Base-by-base conservation (phyloP, 2,113 vertebrate species). In the Tauraco erythrolophus region DNA sequence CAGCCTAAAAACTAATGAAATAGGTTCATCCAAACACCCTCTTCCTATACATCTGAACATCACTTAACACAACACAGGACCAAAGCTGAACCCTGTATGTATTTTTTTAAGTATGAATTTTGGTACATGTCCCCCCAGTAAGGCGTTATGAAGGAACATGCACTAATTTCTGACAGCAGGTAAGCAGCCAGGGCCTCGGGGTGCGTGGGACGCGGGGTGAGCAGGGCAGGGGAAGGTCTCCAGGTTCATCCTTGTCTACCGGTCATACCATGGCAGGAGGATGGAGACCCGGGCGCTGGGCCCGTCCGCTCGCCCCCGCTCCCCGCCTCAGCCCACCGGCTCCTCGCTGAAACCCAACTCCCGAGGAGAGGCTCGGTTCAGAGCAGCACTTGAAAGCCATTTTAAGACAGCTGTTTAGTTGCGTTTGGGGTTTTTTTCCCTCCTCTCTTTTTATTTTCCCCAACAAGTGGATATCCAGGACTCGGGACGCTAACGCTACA, bases 61-160 rank as follows among this genome's bases (percentile, higher is more conserved):
- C 53, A 25, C 14, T 17, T 31, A 31, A 31, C 2, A 21, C 0
- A 5, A 5, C 19, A 31, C 43, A 37, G 19, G 22, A 45, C n/a
- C 31, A 64, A n/a, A 61, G 41, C 37, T 9, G 21, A 11, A 68
- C 19, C 13, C 53, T 9, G 6, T 7, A 1, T 5, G 1, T 4
- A 25, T 4, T 35, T 83, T 35, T 37, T 45, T 1, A 23, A n/a
- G 23, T 3, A 11, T 0, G 15, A 25, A 24, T 80, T 71, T 3
- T 7, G 12, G 16, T 3, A 21, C 2, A n/a, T 3, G 23, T 1
- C 37, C 11, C 41, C 41, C 31, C 39, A 6, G 0, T 3, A 17
- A 33, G 18, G 30, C 0, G 5, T 19, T 72, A 41, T 1, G 8
- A 39, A 57, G 5, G 16, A 25, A 56, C 2, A 25, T 0, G 7